Evolutionary conservation across 2,797 vertebrate genomes (phyloP), one percentile per base, ranked within the genome.

Genomic region (Melanotaenia trifasciata): DNA sequence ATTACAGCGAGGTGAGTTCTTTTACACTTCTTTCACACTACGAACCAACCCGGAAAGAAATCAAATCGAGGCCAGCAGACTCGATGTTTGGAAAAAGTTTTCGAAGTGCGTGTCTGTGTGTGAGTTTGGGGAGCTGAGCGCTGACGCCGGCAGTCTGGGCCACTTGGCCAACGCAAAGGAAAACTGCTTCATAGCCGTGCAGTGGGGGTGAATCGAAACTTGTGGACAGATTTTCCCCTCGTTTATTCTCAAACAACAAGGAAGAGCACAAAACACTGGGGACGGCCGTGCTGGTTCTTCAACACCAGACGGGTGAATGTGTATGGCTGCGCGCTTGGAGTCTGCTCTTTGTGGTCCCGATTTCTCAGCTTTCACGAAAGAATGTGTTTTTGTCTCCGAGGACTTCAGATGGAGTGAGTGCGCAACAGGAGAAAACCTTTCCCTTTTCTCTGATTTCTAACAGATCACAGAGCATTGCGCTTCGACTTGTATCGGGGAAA

Each of bases 101-200:
- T 75, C 57, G 69, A 89, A 90, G 83, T 91, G 90, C 83, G 87
- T 86, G 83, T 72, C 72, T 87, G 76, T 53, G 82, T 68, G 87
- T 62, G 85, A 76, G 86, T 92, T 86, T 85, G 86, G 87, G 76
- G 79, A 81, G 72, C 67, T 60, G 87, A 84, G 90, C 84, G 89
- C 90, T 94, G 93, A 94, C 93, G 93, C 94, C 93, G 93, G 94
- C 90, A 90, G 93, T 93, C 93, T 94, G 87, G 87, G 91, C 84
- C 86, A 93, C 89, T 93, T 92, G 90, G 91, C 87, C 76, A 76
- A 78, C 78, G 85, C 79, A 77, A 71, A 92, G 87, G 86, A 90
- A 90, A 93, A 92, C 65, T 76, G 88, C 33, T 69, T 65, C 47
- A 18, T 26, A 45, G 58, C 65, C 69, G 77, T 56, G 45, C 28